phyloP scores from a whole-genome alignment of 2,888 invertebrate species.

The Onchidella celtica region DNA sequence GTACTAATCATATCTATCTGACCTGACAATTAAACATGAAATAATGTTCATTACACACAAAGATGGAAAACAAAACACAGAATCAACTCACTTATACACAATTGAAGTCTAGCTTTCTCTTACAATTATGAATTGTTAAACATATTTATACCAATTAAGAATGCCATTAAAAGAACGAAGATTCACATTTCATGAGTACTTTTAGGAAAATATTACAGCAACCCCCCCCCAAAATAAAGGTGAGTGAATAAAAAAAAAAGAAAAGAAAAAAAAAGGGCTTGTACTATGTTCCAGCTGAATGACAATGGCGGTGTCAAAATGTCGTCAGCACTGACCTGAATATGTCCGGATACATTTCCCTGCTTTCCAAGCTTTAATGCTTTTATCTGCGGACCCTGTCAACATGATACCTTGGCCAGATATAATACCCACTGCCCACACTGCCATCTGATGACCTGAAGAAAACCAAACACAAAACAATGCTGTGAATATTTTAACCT shows the following conservation, averaged over 20 bases:
- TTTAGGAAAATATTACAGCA: no score
- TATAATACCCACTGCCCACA: conserved; percentile 87
- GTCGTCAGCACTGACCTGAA: conserved; percentile 83
- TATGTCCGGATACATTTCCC: conserved; percentile 86
- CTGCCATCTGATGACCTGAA: conserved; percentile 85
- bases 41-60: background rate
- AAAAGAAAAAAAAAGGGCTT: background rate
- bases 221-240: background rate
- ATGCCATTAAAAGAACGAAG: no score
- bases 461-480: no score
- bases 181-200: no score
- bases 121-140: no score
- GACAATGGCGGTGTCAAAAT: no score
- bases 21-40: background rate
- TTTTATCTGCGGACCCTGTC: conserved; percentile 96
- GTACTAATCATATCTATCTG: background rate
- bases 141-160: no score
- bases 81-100: no score
- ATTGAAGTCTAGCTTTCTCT: no score
- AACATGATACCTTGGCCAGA: conserved; percentile 83
- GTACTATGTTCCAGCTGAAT: no score
- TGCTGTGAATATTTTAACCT: no score
- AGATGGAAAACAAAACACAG: no score
- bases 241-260: background rate
- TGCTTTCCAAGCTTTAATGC: conserved; percentile 90